A percentile compares a stretch with the other conserved stretches of the same genome.
Conservation (phyloP, 2,888 invertebrate genomes). For the Drosophila demipolita region DNA sequence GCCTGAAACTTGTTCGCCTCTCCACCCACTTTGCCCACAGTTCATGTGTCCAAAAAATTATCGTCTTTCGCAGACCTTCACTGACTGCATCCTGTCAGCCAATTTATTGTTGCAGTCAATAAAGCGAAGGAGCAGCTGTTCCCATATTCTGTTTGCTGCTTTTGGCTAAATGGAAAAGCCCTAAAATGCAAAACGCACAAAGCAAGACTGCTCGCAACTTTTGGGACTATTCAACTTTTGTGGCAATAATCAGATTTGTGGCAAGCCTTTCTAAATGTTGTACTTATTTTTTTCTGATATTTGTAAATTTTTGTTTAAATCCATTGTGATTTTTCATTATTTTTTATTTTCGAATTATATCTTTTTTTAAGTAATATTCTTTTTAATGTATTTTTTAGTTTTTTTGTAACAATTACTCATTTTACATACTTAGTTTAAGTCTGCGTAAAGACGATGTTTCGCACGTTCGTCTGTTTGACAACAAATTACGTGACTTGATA, state of each 20-base stretch:
- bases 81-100: constrained; percentile 28
- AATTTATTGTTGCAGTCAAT: constrained; percentile 16
- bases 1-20: constrained; percentile 22
- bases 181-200: neutral
- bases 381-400: too few species aligned
- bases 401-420: constrained; percentile 27
- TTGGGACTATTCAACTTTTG: constrained; percentile 2
- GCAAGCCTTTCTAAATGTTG: too few species aligned
- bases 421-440: constrained; percentile 6
- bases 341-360: too few species aligned
- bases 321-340: too few species aligned
- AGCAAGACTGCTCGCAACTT: neutral
- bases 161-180: neutral
- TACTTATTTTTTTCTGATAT: too few species aligned
- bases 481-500: constrained; percentile 68
- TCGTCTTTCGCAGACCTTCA: constrained; percentile 21
- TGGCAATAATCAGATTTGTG: neutral
- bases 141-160: constrained; percentile 14
- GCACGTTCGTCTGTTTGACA: constrained; percentile 67
- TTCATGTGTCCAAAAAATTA: neutral
- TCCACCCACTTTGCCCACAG: neutral
- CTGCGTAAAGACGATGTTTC: constrained; percentile 41
- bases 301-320: too few species aligned
- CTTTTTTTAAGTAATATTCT: too few species aligned
- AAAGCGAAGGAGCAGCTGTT: constrained; percentile 8